phyloP scores from a whole-genome alignment of 1,140 invertebrate genomes.

The Forficula auricularia region DNA sequence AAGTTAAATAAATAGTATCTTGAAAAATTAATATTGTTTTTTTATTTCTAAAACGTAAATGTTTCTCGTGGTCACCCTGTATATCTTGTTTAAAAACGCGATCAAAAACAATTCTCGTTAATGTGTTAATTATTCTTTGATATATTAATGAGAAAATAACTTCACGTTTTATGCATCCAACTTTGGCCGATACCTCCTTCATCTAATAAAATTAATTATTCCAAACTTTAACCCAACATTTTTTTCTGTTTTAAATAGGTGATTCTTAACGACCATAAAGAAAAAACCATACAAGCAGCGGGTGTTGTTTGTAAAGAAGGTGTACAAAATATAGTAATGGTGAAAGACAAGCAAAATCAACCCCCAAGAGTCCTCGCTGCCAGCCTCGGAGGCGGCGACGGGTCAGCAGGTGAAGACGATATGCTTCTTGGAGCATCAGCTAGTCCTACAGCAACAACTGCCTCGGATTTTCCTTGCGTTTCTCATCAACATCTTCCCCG shows the following conservation, averaged over 20 bases:
- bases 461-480: neutral
- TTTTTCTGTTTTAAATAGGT: slow-evolving; percentile 19
- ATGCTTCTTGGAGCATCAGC: slow-evolving; percentile 33
- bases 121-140: too few relatives aligned
- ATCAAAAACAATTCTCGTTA: too few relatives aligned
- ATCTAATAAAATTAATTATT: too few relatives aligned
- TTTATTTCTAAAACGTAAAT: too few relatives aligned
- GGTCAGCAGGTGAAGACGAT: slow-evolving; percentile 29
- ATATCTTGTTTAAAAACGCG: too few relatives aligned
- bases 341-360: slow-evolving; percentile 15
- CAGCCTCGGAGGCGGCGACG: slow-evolving; percentile 10
- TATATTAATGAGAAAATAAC: too few relatives aligned
- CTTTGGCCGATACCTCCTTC: too few relatives aligned
- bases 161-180: too few relatives aligned
- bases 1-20: too few relatives aligned
- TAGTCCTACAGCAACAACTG: slow-evolving; percentile 29
- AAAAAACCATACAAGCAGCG: slow-evolving; percentile 26
- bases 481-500: slow-evolving; percentile 8
- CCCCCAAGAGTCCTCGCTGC: slow-evolving; percentile 11
- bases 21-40: too few relatives aligned
- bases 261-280: slow-evolving; percentile 22
- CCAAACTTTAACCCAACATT: too few relatives aligned
- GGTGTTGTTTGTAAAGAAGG: slow-evolving; percentile 24
- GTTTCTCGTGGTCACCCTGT: too few relatives aligned
- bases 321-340: slow-evolving; percentile 20